Evolutionary conservation across 2,797 vertebrate species (phyloP).

Genomic region (Caiman crocodilus): DNA sequence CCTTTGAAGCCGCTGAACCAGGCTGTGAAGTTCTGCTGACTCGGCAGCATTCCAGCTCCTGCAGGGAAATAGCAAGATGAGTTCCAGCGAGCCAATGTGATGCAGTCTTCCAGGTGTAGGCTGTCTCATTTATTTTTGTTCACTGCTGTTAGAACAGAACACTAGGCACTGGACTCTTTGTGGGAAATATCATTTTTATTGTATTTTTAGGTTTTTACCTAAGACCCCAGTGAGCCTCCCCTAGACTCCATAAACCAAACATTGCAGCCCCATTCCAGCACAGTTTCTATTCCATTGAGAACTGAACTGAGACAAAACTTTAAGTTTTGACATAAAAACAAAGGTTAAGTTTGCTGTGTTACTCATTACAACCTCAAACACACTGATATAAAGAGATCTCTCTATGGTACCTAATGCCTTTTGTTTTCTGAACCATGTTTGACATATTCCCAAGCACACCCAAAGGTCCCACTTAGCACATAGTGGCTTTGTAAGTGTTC

Average conservation of each 20-base stretch:
- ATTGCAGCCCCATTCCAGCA: neutral
- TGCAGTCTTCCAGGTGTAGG: neutral
- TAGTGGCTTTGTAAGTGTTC: neutral
- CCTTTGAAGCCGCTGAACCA: slow-evolving; percentile 26
- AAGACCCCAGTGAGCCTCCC: neutral
- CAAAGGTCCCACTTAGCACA: neutral
- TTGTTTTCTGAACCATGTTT: neutral
- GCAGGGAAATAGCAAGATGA: slow-evolving; percentile 24
- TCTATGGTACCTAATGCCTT: neutral
- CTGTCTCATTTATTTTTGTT: neutral
- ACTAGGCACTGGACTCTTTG: slow-evolving; percentile 39
- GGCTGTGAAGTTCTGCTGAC: neutral
- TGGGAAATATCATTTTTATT: neutral
- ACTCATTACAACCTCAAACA: neutral
- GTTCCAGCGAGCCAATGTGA: neutral
- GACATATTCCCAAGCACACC: neutral
- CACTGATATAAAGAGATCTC: neutral
- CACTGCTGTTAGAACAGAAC: neutral
- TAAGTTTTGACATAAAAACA: neutral
- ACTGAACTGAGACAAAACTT: neutral
- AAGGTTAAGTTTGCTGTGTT: neutral
- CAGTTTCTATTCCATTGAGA: neutral
- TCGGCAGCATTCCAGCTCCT: neutral
- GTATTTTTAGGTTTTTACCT: neutral
- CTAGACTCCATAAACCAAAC: neutral